These are phyloP conservation scores for Gadus chalcogrammus DNA, from an alignment of 2,113 vertebrate species.

Conservation along the genomic window DNA sequence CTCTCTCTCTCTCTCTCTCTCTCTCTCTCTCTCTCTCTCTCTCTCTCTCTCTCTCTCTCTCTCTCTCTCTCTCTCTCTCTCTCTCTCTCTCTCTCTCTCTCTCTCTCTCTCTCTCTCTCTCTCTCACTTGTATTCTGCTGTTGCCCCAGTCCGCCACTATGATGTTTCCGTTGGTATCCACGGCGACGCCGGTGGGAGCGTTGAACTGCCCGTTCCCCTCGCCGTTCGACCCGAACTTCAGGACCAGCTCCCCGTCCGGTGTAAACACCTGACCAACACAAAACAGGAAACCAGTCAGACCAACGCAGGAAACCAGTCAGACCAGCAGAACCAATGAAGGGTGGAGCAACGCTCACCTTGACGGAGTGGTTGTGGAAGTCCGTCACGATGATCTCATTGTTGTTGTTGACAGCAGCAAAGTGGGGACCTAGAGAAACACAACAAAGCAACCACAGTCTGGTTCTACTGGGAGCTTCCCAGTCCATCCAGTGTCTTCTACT, in stretches of 20 bases:
- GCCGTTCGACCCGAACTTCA: constrained; percentile 96
- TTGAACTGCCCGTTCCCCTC: constrained; percentile 98
- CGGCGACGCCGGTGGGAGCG: constrained; percentile 93
- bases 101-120: background rate
- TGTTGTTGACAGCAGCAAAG: constrained; percentile 94
- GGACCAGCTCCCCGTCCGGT: constrained; percentile 89
- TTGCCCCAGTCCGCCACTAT: constrained; percentile 98
- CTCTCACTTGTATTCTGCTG: constrained; percentile 93
- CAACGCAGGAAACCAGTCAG: background rate
- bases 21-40: background rate
- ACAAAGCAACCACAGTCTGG: background rate
- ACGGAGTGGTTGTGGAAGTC: constrained; percentile 99
- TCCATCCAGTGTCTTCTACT: background rate
- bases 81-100: background rate
- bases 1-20: background rate
- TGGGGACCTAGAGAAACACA: constrained; percentile 79
- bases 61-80: too few relatives aligned
- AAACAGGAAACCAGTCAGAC: too few relatives aligned
- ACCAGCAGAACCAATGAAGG: background rate
- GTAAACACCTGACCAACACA: constrained; percentile 83
- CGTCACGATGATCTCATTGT: constrained; percentile 97
- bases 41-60: too few relatives aligned
- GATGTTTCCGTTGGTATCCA: constrained; percentile 94
- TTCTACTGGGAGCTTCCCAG: background rate
- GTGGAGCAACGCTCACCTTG: constrained; percentile 75